phyloP scores from a whole-genome alignment of 2,888 invertebrate genomes.

The Andricus quercusramuli region DNA sequence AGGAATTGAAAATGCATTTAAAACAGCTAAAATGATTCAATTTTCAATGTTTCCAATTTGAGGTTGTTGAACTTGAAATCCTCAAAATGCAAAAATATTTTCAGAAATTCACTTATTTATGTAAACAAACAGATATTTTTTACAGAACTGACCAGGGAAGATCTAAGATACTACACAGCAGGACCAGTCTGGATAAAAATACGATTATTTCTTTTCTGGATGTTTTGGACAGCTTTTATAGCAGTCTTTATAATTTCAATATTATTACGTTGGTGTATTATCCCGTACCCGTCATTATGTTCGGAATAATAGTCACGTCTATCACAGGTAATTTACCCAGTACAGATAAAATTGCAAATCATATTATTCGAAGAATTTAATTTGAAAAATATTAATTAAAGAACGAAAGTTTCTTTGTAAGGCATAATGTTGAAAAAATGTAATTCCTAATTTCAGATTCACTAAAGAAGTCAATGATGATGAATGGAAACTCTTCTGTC shows the following conservation, averaged over 20 bases:
- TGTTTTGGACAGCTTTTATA: conserved; percentile 65
- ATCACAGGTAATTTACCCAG: background rate
- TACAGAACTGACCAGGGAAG: conserved; percentile 59
- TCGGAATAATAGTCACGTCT: background rate
- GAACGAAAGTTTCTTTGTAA: background rate
- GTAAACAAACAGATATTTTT: conserved; percentile 29
- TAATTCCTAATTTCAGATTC: background rate
- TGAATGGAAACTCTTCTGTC: background rate
- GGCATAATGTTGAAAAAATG: background rate
- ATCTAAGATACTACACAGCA: conserved; percentile 61
- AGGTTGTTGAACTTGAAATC: too few species aligned
- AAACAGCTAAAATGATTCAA: too few species aligned
- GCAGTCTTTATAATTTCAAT: conserved; percentile 62
- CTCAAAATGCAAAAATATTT: background rate
- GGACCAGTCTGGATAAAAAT: conserved; percentile 66
- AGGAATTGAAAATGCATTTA: too few species aligned
- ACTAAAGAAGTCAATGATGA: background rate
- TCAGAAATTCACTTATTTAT: too few species aligned
- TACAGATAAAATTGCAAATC: background rate
- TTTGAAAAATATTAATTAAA: background rate
- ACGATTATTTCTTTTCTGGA: conserved; percentile 69
- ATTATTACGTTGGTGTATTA: conserved; percentile 20
- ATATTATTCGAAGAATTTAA: background rate
- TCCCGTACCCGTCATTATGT: background rate
- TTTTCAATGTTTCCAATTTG: too few species aligned